A percentile compares a stretch with the other conserved stretches of the same genome.
Evolutionary conservation across 2,113 vertebrate genomes (phyloP).

Genomic region (Phalacrocorax aristotelis): DNA sequence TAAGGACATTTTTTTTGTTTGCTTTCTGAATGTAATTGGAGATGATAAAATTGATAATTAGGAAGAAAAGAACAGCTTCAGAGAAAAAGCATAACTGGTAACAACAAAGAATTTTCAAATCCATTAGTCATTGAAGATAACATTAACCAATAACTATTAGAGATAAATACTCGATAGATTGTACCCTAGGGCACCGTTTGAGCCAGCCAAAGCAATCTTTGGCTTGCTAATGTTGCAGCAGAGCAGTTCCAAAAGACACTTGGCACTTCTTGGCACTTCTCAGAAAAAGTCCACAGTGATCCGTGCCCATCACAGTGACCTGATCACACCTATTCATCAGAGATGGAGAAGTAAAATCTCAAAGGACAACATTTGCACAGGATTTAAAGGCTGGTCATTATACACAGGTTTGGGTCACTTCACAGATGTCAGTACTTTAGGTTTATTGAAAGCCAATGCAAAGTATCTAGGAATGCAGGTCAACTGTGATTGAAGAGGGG

Average conservation of each 20-base stretch:
- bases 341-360: neutral
- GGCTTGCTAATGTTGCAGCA: neutral
- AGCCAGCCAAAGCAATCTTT: neutral
- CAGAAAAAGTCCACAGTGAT: neutral
- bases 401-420: neutral
- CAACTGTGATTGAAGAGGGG: neutral
- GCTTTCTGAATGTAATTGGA: neutral
- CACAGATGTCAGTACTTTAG: neutral
- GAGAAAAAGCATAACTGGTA: neutral
- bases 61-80: neutral
- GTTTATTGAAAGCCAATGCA: neutral
- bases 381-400: neutral
- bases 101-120: neutral
- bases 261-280: neutral
- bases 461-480: neutral
- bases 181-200: neutral
- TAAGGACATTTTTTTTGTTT: neutral
- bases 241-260: neutral
- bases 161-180: neutral
- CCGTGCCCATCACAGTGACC: neutral
- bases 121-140: neutral
- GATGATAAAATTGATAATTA: neutral
- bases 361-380: neutral
- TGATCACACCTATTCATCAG: neutral
- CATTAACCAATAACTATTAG: neutral